Conservation (phyloP, 2,113 vertebrate species). For the Gnathonemus echidnorhynchus region DNA sequence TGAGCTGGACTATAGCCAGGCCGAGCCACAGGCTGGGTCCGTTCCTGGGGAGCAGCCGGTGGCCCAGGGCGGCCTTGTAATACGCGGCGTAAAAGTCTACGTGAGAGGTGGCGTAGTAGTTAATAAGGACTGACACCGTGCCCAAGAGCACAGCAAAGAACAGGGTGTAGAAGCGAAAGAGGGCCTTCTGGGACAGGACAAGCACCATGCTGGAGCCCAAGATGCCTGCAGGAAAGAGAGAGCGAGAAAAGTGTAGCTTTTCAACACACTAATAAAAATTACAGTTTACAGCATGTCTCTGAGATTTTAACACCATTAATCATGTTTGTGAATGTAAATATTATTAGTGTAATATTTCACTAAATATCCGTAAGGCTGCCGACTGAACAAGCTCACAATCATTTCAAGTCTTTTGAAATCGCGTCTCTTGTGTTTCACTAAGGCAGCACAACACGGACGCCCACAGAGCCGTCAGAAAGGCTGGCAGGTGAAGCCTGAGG, state of each 20-base stretch:
- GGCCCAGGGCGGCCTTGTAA: constrained; percentile 67
- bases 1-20: constrained; percentile 76
- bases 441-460: not conserved
- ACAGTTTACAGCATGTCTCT: not conserved
- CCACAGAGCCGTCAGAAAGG: not conserved
- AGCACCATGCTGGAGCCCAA: constrained; percentile 78
- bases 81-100: constrained; percentile 77
- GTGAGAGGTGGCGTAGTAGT: constrained; percentile 83
- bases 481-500: not conserved
- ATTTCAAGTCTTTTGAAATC: not conserved
- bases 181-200: constrained; percentile 85
- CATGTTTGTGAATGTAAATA: not conserved
- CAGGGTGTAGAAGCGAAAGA: constrained; percentile 91
- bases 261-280: not conserved
- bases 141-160: constrained; percentile 74
- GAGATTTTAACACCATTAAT: not conserved
- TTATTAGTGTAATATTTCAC: not conserved
- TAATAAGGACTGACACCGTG: constrained; percentile 75
- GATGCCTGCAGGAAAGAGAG: constrained; percentile 62
- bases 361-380: not conserved
- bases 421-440: not conserved
- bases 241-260: not conserved
- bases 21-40: constrained; percentile 82
- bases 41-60: constrained; percentile 50
- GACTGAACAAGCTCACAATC: not conserved